Base-by-base conservation (phyloP, 2,113 vertebrate species). In the Progne subis region DNA sequence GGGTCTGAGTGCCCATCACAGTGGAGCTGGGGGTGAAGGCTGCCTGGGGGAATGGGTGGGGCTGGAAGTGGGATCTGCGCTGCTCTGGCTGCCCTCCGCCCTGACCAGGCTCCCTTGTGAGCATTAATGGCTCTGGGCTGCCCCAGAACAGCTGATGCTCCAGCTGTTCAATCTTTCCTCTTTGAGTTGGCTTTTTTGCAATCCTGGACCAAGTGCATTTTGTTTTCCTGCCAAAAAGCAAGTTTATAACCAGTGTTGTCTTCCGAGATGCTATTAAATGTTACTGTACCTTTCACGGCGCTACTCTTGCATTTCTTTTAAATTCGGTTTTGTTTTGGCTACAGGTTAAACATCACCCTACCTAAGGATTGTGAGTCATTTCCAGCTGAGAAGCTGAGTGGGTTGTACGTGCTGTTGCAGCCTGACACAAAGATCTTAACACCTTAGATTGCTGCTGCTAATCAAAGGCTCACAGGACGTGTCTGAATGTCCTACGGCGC, bases 241-340 rank as follows among this genome's bases (percentile, higher is more conserved):
- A 95, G 80, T 96, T 94, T 97, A 91, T 96, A 94, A 95, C 86
- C 55, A 34, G 67, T 92, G 88, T 92, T 94, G 94, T 97, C 96
- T 96, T 97, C 87, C 3, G 19, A 96, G 92, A 97, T 96, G 96
- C 97, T 95, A 97, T 97, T 97, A 97, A 97, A 97, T 87, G 95
- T 96, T 95, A 97, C 92, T 95, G 94, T 93, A 96, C 93, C 96
- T 97, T 94, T 92, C 80, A 32, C 8, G 0, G 21, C 0, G 1
- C 31, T 25, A 20, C 72, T 60, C 0, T 31, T 86, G 91, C n/a
- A 1, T 94, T 88, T 79, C 61, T 82, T 83, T 92, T 43, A 21
- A 89, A 65, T 37, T 24, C 55, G 5, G 9, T 67, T 96, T 95
- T 90, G 46, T 94, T 83, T 91, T 64, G 74, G 47, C 86, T 85